Evolutionary conservation across 2,797 vertebrate genomes (phyloP).

Genomic region (Tiaroga cobitis): DNA sequence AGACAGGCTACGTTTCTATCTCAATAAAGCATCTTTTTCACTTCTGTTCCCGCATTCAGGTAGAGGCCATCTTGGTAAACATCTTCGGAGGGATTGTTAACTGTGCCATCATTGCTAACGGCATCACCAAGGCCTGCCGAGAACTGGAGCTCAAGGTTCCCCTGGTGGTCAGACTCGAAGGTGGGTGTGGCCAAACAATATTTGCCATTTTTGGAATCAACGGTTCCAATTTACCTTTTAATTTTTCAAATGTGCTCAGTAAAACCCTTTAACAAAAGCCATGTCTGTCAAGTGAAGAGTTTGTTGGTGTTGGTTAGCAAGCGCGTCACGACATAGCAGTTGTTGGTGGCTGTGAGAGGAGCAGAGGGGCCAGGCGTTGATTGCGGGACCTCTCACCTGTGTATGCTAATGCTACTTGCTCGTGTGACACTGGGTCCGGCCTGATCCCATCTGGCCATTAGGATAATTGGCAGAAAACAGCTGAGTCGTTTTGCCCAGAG

Average conservation of each 20-base stretch:
- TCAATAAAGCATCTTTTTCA: background rate
- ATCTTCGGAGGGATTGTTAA: constrained; percentile 99
- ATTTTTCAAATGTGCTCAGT: constrained; percentile 10
- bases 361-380: constrained; percentile 66
- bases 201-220: background rate
- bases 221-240: background rate
- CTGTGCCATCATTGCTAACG: constrained; percentile 97
- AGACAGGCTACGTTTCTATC: background rate
- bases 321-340: constrained; percentile 66
- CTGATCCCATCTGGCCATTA: constrained; percentile 72
- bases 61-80: constrained; percentile 96
- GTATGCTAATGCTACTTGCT: constrained; percentile 72
- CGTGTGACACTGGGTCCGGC: constrained; percentile 53
- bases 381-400: constrained; percentile 78
- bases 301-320: constrained; percentile 61
- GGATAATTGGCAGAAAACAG: constrained; percentile 78
- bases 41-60: constrained; percentile 72
- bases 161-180: constrained; percentile 95
- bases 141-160: constrained; percentile 95
- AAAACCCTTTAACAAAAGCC: background rate
- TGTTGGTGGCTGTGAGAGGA: constrained; percentile 68
- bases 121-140: constrained; percentile 94
- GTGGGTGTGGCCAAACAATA: constrained; percentile 67
- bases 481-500: constrained; percentile 68
- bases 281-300: constrained; percentile 9